Conservation (phyloP, 2,888 invertebrate genomes). For the Cylloceria caligata region DNA sequence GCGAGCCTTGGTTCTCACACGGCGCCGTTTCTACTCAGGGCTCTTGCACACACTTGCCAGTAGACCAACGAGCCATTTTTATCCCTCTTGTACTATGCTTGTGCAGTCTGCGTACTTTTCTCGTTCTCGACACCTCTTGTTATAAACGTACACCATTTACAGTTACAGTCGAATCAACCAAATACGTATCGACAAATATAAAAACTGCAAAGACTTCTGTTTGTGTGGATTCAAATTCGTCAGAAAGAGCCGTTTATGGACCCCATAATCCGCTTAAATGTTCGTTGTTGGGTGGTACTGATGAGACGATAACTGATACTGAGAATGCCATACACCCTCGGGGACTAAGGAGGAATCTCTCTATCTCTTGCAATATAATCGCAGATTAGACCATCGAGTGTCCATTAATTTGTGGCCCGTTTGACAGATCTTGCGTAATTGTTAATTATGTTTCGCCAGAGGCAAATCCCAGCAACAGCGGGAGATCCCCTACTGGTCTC, state of each 20-base stretch:
- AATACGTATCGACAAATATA: not conserved
- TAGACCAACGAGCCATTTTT: constrained; percentile 52
- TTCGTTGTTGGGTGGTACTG: not conserved
- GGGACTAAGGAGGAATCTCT: constrained; percentile 2
- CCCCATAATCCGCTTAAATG: constrained; percentile 7
- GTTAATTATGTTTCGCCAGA: constrained; percentile 82
- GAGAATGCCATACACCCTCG: constrained; percentile 13
- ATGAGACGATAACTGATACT: constrained; percentile 19
- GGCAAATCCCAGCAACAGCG: constrained; percentile 63
- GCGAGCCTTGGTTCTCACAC: constrained; percentile 80
- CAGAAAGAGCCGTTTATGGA: constrained; percentile 10
- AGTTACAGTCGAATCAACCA: constrained; percentile 1
- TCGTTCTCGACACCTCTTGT: constrained; percentile 67
- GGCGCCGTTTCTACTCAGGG: constrained; percentile 72
- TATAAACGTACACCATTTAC: constrained; percentile 66
- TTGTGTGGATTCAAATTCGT: not conserved
- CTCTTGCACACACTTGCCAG: constrained; percentile 69
- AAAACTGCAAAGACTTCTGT: not conserved
- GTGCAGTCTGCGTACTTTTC: constrained; percentile 54
- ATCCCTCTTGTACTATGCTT: constrained; percentile 38
- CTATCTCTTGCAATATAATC: constrained; percentile 27
- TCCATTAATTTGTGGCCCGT: constrained; percentile 82
- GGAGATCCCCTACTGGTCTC: constrained; percentile 34
- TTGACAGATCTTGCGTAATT: constrained; percentile 83
- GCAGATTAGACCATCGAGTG: constrained; percentile 68